Percentiles rank a stretch among this genome's conserved stretches.
Conservation (phyloP, 2,113 vertebrate genomes). For the Recurvirostra avosetta region DNA sequence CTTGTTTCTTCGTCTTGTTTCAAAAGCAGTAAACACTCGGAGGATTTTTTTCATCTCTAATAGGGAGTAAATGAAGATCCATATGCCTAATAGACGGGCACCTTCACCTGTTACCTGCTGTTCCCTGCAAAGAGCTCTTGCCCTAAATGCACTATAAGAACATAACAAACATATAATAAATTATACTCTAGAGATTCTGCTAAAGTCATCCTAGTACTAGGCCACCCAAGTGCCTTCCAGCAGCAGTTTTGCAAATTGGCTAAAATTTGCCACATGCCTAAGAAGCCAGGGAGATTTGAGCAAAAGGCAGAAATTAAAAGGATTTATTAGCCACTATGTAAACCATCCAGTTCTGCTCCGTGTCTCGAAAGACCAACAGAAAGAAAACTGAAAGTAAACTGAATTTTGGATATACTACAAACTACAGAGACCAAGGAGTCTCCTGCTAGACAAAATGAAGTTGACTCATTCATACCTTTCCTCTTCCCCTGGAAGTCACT, state of each 20-base stretch:
- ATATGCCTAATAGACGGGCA: no score
- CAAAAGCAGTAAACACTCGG: no score
- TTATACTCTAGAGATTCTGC: no score
- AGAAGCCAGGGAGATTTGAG: not conserved
- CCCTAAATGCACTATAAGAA: no score
- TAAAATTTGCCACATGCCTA: not conserved
- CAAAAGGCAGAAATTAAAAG: not conserved
- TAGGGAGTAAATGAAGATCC: no score
- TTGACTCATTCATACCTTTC: slow-evolving; percentile 3
- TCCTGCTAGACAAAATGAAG: not conserved
- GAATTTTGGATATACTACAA: not conserved
- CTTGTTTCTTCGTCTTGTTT: no score
- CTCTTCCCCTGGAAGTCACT: not conserved
- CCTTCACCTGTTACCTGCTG: no score
- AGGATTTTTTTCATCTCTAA: no score
- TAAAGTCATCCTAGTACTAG: no score
- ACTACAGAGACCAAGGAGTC: not conserved
- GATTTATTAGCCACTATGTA: not conserved
- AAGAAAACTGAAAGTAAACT: not conserved
- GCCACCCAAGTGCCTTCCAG: not conserved
- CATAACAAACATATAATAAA: no score
- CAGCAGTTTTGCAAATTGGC: not conserved
- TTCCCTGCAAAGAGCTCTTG: no score
- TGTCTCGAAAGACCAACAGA: not conserved
- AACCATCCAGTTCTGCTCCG: not conserved